These are phyloP conservation scores for Rhagologus leucostigma DNA, from an alignment of 2,113 vertebrate species.

Conservation along the genomic window DNA sequence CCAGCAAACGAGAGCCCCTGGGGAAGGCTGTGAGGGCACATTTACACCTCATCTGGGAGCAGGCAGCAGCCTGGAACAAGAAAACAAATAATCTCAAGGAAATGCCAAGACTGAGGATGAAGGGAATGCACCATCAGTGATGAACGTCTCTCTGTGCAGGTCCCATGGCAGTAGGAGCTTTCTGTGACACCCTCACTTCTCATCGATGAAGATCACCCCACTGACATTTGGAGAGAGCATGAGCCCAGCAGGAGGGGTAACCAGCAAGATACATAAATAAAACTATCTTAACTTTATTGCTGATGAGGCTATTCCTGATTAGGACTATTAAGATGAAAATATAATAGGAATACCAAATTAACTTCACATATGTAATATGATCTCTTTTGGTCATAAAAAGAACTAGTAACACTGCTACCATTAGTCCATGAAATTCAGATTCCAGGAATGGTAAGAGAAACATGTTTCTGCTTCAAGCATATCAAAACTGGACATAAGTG, in stretches of 20 bases:
- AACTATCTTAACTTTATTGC: not conserved
- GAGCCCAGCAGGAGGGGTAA: not conserved
- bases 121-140: not conserved
- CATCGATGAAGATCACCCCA: not conserved
- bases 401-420: not conserved
- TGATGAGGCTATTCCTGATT: not conserved
- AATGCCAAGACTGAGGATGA: not conserved
- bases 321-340: not conserved
- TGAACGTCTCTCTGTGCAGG: not conserved
- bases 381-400: not conserved
- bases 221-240: not conserved
- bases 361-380: not conserved
- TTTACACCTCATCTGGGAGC: not conserved
- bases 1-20: not conserved
- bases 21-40: not conserved
- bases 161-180: not conserved
- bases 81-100: not conserved
- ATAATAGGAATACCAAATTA: not conserved
- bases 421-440: not conserved
- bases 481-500: not conserved
- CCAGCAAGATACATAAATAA: not conserved
- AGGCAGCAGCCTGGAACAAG: not conserved
- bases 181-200: not conserved
- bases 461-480: not conserved
- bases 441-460: not conserved